Conservation (phyloP, 1,140 invertebrate genomes). For the Zaprionus vittiger region DNA sequence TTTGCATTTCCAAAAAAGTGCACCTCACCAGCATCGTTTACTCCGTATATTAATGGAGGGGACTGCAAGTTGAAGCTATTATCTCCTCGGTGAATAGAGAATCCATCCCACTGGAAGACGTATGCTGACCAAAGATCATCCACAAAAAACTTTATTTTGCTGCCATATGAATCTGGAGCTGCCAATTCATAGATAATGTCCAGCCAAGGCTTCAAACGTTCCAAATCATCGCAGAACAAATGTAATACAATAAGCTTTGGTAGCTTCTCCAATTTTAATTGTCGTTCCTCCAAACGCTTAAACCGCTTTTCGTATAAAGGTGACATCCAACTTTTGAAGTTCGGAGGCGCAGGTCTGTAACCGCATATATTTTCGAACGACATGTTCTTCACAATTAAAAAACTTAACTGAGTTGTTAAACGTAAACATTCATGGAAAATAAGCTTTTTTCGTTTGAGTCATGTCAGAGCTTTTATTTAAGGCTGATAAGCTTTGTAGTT, state of each 20-base stretch:
- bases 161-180: neutral
- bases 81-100: neutral
- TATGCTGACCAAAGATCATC: neutral
- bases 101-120: slow-evolving; percentile 3
- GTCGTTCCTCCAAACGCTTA: neutral
- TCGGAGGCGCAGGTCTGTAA: neutral
- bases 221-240: neutral
- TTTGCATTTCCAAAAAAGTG: neutral
- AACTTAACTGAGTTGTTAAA: neutral
- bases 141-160: neutral
- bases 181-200: neutral
- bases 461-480: neutral
- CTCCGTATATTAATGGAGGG: neutral
- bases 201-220: neutral
- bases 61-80: neutral
- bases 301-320: neutral
- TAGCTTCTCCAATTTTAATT: neutral
- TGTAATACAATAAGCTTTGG: neutral
- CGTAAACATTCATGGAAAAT: neutral
- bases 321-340: neutral
- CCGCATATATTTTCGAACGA: neutral
- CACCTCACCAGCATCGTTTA: neutral
- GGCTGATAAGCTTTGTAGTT: neutral
- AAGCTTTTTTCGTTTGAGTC: neutral
- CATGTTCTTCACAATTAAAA: neutral